Evolutionary conservation across 2,888 invertebrate species (phyloP).

Genomic region (Orthonychiurus folsomi): DNA sequence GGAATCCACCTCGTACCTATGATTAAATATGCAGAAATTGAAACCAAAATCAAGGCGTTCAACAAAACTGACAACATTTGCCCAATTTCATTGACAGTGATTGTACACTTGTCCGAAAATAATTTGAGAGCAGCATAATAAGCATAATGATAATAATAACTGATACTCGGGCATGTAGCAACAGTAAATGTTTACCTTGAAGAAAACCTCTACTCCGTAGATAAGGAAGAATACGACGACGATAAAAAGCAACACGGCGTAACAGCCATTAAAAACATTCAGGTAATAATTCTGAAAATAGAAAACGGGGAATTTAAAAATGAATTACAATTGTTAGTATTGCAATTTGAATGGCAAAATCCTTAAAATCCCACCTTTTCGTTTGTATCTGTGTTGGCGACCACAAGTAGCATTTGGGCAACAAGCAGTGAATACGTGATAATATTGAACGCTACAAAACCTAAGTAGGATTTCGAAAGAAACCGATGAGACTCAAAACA

Average conservation of each 20-base stretch:
- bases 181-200: constrained; percentile 75
- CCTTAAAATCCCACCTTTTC: constrained; percentile 47
- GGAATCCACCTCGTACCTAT: constrained; percentile 74
- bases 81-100: too few species aligned
- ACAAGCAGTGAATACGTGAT: constrained; percentile 76
- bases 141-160: background rate
- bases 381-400: constrained; percentile 50
- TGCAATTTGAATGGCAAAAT: too few species aligned
- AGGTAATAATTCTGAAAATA: constrained; percentile 58
- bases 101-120: too few species aligned
- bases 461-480: constrained; percentile 81
- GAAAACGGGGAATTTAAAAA: too few species aligned
- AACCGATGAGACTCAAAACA: constrained; percentile 82
- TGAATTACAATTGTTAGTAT: too few species aligned
- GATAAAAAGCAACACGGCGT: constrained; percentile 79
- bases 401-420: constrained; percentile 56
- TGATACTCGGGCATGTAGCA: constrained; percentile 2
- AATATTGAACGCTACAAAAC: constrained; percentile 79
- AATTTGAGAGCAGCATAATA: too few species aligned
- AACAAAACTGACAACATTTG: too few species aligned
- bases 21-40: constrained; percentile 23
- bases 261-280: constrained; percentile 83
- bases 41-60: too few species aligned
- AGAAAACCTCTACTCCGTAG: constrained; percentile 88
- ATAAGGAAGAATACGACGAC: constrained; percentile 87